Conservation (phyloP, 2,888 invertebrate genomes). For the Pyrochroa serraticornis region DNA sequence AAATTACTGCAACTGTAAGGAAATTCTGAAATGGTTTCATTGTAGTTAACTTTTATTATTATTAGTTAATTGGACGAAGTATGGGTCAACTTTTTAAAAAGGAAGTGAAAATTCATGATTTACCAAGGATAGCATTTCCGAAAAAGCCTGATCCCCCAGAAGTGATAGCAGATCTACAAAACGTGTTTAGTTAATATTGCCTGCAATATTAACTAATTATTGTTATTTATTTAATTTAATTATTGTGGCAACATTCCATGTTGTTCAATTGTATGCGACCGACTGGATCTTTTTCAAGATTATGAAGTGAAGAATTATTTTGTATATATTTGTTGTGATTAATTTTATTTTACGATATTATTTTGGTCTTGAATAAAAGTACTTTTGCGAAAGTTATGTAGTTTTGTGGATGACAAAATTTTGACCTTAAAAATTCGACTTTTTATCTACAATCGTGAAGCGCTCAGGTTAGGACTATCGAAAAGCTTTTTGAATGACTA, state of each 20-base stretch:
- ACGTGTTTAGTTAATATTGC: slow-evolving; percentile 50
- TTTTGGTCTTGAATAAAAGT: slow-evolving; percentile 37
- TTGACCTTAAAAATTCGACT: too few species aligned
- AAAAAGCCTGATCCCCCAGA: slow-evolving; percentile 51
- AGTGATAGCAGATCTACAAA: slow-evolving; percentile 51
- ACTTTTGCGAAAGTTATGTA: slow-evolving; percentile 8
- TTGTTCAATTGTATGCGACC: slow-evolving; percentile 32
- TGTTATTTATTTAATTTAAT: slow-evolving; percentile 33
- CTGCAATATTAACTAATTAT: slow-evolving; percentile 16
- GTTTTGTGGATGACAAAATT: too few species aligned
- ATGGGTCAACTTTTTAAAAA: slow-evolving; percentile 87
- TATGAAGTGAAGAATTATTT: slow-evolving; percentile 39
- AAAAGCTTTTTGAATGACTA: too few species aligned
- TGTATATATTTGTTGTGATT: slow-evolving; percentile 47
- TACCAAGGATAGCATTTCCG: slow-evolving; percentile 72
- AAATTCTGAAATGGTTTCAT: slow-evolving; percentile 9
- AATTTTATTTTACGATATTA: slow-evolving; percentile 44
- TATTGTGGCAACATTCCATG: slow-evolving; percentile 39
- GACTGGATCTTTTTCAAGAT: slow-evolving; percentile 18
- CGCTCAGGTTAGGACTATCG: too few species aligned
- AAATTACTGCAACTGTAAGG: slow-evolving; percentile 79
- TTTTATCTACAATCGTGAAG: too few species aligned
- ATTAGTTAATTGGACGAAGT: slow-evolving; percentile 80
- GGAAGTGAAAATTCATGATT: slow-evolving; percentile 83
- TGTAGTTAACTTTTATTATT: slow-evolving; percentile 38